phyloP scores from a whole-genome alignment of 2,113 vertebrate species.

The Macquaria australasica region DNA sequence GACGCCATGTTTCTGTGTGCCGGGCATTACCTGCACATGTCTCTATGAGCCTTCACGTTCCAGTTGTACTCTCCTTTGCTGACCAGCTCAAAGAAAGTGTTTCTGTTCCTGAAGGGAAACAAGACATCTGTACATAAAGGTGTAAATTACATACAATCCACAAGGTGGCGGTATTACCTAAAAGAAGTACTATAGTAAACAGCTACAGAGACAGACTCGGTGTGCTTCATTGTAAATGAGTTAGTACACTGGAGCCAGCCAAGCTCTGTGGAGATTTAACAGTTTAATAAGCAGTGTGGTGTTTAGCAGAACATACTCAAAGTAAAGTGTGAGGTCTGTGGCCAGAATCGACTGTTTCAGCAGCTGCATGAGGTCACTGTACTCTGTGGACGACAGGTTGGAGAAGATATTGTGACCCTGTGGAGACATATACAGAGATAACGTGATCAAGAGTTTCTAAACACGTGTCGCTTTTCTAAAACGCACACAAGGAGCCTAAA shows the following conservation, averaged over 20 bases:
- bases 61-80: slow-evolving; percentile 95
- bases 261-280: slow-evolving; percentile 14
- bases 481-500: neutral
- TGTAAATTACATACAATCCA: slow-evolving; percentile 65
- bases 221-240: slow-evolving; percentile 28
- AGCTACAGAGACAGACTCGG: neutral
- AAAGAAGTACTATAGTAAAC: slow-evolving; percentile 40
- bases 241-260: neutral
- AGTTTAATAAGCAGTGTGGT: slow-evolving; percentile 32
- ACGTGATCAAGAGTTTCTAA: slow-evolving; percentile 10
- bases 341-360: slow-evolving; percentile 98
- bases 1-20: neutral
- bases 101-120: slow-evolving; percentile 89
- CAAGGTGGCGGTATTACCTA: slow-evolving; percentile 75
- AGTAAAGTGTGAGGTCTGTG: slow-evolving; percentile 98
- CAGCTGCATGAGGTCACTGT: slow-evolving; percentile 99
- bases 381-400: slow-evolving; percentile 97
- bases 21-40: slow-evolving; percentile 92
- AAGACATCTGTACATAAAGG: neutral
- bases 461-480: neutral
- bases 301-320: slow-evolving; percentile 90
- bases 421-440: slow-evolving; percentile 54
- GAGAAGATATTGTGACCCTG: slow-evolving; percentile 99
- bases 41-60: slow-evolving; percentile 93
- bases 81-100: slow-evolving; percentile 96